Percentiles rank a stretch among this genome's conserved stretches.
Evolutionary conservation across 2,113 vertebrate species (phyloP).

Genomic region (Charina bottae): DNA sequence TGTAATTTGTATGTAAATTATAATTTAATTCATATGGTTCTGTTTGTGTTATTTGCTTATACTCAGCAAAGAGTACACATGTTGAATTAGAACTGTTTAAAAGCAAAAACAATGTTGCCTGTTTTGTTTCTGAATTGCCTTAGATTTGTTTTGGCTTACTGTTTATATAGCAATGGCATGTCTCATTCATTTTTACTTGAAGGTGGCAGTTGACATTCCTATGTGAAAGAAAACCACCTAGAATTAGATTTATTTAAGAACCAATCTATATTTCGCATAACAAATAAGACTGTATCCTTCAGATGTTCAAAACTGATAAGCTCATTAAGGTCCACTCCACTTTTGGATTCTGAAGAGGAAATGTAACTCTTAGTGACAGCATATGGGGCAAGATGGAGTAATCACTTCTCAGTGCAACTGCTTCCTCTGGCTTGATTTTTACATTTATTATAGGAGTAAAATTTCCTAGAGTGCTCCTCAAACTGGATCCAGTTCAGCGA

Average conservation of each 20-base stretch:
- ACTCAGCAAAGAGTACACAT: slow-evolving; percentile 73
- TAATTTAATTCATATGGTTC: slow-evolving; percentile 80
- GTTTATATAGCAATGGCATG: slow-evolving; percentile 49
- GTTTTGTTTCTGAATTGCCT: slow-evolving; percentile 62
- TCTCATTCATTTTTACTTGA: slow-evolving; percentile 47
- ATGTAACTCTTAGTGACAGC: neutral
- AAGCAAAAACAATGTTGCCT: slow-evolving; percentile 74
- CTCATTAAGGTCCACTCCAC: neutral
- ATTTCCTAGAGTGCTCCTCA: neutral
- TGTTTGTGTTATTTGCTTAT: slow-evolving; percentile 76
- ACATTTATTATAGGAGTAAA: neutral
- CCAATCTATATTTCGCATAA: neutral
- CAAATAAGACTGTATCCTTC: neutral
- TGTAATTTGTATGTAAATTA: slow-evolving; percentile 84
- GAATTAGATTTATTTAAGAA: neutral
- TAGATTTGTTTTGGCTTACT: slow-evolving; percentile 70
- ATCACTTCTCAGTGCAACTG: neutral
- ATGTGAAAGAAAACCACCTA: slow-evolving; percentile 1
- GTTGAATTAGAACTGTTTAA: slow-evolving; percentile 74
- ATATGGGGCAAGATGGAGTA: neutral
- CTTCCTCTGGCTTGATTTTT: neutral
- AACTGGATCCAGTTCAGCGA: neutral
- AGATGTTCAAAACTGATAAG: neutral
- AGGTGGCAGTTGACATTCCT: neutral
- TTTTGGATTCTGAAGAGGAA: neutral